Conservation (phyloP, 2,797 vertebrate species). For the Rhinogobio ventralis region DNA sequence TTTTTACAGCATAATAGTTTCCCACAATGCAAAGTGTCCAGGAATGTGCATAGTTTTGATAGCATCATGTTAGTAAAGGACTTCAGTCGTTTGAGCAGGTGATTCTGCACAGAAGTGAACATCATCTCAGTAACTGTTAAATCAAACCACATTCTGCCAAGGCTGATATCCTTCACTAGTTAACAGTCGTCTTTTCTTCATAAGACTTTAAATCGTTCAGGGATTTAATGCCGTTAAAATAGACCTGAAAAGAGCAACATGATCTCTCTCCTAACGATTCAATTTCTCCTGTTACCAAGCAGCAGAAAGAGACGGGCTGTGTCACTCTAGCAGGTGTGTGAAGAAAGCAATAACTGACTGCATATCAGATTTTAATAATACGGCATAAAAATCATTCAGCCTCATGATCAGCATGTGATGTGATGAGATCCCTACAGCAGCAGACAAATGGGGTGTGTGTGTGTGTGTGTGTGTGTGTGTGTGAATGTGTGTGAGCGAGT, state of each 20-base stretch:
- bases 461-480: too few species aligned
- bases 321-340: slow-evolving; percentile 23
- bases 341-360: slow-evolving; percentile 36
- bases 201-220: slow-evolving; percentile 72
- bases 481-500: background rate
- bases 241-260: slow-evolving; percentile 68
- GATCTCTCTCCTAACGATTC: slow-evolving; percentile 49
- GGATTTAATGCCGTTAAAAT: slow-evolving; percentile 66
- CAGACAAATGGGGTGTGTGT: background rate
- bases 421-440: background rate
- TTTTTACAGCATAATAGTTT: background rate
- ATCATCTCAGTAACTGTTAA: slow-evolving; percentile 43
- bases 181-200: slow-evolving; percentile 60
- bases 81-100: slow-evolving; percentile 20
- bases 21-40: background rate
- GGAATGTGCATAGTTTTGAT: background rate
- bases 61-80: background rate
- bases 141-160: slow-evolving; percentile 32
- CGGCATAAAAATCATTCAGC: background rate
- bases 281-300: slow-evolving; percentile 48
- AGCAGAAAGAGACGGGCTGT: slow-evolving; percentile 16
- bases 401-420: slow-evolving; percentile 31
- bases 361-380: slow-evolving; percentile 43
- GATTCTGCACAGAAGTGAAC: slow-evolving; percentile 28
- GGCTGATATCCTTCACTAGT: slow-evolving; percentile 51